A percentile compares a stretch with the other conserved stretches of the same genome.
phyloP scores from a whole-genome alignment of 2,113 vertebrate species.

The Felis catus region F.catus_Fca126_mat1.0 CM031428.1:35583001-35583500 shows the following conservation, averaged over 20 bases:
- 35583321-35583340: too few species aligned
- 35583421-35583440: background rate
- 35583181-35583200: background rate
- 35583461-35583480: background rate
- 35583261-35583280: background rate
- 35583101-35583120: background rate
- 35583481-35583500: background rate
- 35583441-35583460: background rate
- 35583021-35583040: constrained; percentile 1
- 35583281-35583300: background rate
- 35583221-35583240: background rate
- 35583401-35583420: background rate
- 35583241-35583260: background rate
- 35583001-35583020: constrained; percentile 2
- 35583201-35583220: background rate
- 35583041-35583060: background rate
- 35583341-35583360: too few species aligned
- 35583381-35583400: background rate
- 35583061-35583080: background rate
- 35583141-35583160: background rate
- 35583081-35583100: background rate
- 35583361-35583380: background rate
- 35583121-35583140: background rate
- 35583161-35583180: background rate
- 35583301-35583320: background rate